Conservation (phyloP, 2,113 vertebrate species). For the Erinaceus europaeus region DNA sequence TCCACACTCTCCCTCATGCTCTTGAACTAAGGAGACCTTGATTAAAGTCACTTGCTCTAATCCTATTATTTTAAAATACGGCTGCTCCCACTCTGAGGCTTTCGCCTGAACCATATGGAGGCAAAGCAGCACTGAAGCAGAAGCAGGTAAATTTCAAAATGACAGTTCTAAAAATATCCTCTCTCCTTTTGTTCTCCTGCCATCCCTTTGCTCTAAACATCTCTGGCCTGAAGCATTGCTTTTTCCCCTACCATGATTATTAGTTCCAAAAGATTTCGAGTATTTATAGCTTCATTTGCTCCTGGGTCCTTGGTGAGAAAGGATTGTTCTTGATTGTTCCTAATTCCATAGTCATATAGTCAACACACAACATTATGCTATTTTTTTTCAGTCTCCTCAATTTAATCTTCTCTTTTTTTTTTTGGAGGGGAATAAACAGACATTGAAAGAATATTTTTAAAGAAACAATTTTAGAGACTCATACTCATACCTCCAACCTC, state of each 20-base stretch:
- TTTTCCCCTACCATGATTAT: conserved; percentile 9
- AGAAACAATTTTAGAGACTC: conserved; percentile 35
- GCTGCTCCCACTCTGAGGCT: conserved; percentile 8
- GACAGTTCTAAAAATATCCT: conserved; percentile 66
- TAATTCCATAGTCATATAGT: conserved; percentile 11
- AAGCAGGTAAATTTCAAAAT: conserved; percentile 68
- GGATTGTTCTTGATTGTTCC: conserved; percentile 3
- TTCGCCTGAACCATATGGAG: conserved; percentile 17
- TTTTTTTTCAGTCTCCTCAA: conserved; percentile 34
- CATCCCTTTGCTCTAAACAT: conserved; percentile 29
- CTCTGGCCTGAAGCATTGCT: background rate
- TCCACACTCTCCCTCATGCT: background rate
- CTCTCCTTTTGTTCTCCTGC: conserved; percentile 55
- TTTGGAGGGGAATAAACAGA: too few relatives aligned
- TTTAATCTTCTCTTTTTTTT: background rate
- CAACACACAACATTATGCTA: conserved; percentile 33
- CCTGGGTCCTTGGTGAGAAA: background rate
- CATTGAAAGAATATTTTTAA: conserved; percentile 35
- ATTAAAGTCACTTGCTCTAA: conserved; percentile 56
- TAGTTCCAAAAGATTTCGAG: conserved; percentile 14
- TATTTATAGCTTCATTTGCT: conserved; percentile 56
- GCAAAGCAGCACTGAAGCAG: conserved; percentile 42
- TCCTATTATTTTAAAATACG: conserved; percentile 67
- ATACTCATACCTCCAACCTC: background rate
- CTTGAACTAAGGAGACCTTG: conserved; percentile 46